Base-by-base conservation (phyloP, 2,113 vertebrate genomes). In the Leiothrix lutea region DNA sequence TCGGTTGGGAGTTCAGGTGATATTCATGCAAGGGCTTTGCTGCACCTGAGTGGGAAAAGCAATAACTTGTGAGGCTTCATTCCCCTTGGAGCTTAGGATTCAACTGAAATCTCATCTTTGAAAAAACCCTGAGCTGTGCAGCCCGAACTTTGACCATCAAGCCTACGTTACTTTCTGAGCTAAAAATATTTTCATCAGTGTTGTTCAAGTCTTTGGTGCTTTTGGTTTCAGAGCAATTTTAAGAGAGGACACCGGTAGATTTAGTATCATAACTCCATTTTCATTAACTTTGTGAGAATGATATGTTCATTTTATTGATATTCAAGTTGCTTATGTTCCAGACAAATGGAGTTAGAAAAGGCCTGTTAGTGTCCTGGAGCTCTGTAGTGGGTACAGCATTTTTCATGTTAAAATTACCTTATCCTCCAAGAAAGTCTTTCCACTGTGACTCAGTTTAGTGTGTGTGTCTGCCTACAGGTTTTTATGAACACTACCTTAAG, bases 191-290 rank as follows among this genome's bases (percentile, higher is more conserved):
- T 81, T 85, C 38, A 45, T 35, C 17, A 19, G 14, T 51, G 20
- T 44, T 75, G 6, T 50, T 86, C 10, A 15, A 40, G 40, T 38
- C 19, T 92, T 61, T n/a, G 25, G 19, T 51, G 48, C 20, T 75
- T 85, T 56, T 65, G 16, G n/a, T 79, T 92, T 89, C 53, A 71
- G 61, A n/a, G 36, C 60, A 54, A 13, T 54, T 91, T 88, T 80
- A 70, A 61, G 62, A 62, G 24, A n/a, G 8, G n/a, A 18, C 77
- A 25, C 16, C 13, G 23, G 29, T 54, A 54, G 69, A 77, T 82
- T 53, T 29, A 80, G 40, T 80, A 69, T 42, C 12, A 2, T 57
- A 82, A 42, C n/a, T 75, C 23, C 15, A 5, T 78, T 91, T 80
- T 88, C 56, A 57, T 95, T 77, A 78, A 77, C 24, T 86, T 74